Evolutionary conservation across 2,888 invertebrate species (phyloP), one percentile per base, ranked within the genome.

Genomic region (Cylindroiulus punctatus): DNA sequence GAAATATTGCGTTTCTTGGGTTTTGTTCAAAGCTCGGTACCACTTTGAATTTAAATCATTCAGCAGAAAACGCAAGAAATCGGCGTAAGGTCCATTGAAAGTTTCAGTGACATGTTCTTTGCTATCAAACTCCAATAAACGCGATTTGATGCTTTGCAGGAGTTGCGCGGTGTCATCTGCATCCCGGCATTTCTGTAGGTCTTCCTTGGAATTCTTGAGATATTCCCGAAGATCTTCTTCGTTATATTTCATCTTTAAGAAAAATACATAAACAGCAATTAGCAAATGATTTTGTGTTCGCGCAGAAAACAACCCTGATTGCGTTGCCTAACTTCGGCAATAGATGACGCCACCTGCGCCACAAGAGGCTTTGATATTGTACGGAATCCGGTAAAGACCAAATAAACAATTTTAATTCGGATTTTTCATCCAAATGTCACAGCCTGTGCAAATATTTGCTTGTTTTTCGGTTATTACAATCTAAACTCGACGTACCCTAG

Each of bases 31-130:
- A 14, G 17, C 4, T 10, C 57, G 85, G 32, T 85, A 76, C 85
- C 85, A 85, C 22, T 85, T 85, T 36, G 85, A n/a, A 85, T 85
- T 30, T 12, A 85, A 32, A 26, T 40, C 19, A 32, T 85, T 36
- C 17, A 85, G 47, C 12, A 85, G 32, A 76, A 42, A 65, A 14
- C 36, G 14, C 26, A 65, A 40, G 30, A 85, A 85, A 36, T 36
- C 22, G 40, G 36, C 40, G 42, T 84, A 84, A n/a, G 14, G 47
- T 12, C 47, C 47, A 47, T 47, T 10, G 47, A 47, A 47, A 12
- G 47, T 47, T 47, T 14, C 47, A 47, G 47, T 14, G 14, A 17
- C 47, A 14, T 47, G 47, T 47, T 47, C 47, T 3, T 3, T 47
- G 47, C 47, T 12, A 8, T 17, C 14, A 17, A 17, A 12, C 14